A percentile compares a stretch with the other conserved stretches of the same genome.
Evolutionary conservation across 2,113 vertebrate genomes (phyloP).

Genomic region (Girardinichthys multiradiatus): DNA sequence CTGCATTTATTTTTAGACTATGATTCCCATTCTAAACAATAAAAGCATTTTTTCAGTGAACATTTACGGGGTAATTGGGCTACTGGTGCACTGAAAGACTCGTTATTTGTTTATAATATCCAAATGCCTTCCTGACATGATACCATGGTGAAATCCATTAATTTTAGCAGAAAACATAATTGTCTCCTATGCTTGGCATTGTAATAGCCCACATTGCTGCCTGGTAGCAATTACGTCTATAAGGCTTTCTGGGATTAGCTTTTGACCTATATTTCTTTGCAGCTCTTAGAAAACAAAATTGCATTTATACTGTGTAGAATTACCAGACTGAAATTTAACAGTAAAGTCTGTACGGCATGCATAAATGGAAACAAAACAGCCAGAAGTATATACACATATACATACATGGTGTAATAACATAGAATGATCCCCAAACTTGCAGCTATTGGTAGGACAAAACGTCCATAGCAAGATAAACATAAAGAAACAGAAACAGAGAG

Average conservation of each 20-base stretch:
- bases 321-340: constrained; percentile 12
- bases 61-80: background rate
- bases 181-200: background rate
- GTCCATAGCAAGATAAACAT: background rate
- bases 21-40: background rate
- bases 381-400: background rate
- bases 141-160: background rate
- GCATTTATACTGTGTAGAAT: constrained; percentile 1
- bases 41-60: constrained; percentile 6
- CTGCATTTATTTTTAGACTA: background rate
- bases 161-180: background rate
- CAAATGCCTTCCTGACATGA: constrained; percentile 1
- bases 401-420: background rate
- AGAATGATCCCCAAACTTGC: background rate
- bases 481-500: background rate
- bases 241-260: constrained; percentile 9
- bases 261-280: constrained; percentile 19
- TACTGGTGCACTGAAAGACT: constrained; percentile 2
- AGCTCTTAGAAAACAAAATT: constrained; percentile 14
- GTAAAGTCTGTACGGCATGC: background rate
- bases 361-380: constrained; percentile 2
- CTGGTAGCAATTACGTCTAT: constrained; percentile 16
- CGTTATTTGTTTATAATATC: background rate
- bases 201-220: background rate
- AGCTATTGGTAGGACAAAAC: background rate